Conservation (phyloP, 1,140 invertebrate species). For the Papilio machaon region DNA sequence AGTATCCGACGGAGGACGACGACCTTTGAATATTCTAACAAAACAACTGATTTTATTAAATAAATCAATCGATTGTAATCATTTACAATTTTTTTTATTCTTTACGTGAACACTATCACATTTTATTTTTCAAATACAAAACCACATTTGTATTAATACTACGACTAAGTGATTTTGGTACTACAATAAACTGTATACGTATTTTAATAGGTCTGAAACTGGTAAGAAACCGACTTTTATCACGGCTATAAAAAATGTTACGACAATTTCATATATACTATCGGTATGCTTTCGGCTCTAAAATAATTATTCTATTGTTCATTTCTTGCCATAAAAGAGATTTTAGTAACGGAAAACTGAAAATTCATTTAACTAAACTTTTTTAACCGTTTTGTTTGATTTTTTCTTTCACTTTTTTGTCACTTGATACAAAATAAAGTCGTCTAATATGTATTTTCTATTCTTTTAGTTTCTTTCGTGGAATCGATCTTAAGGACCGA, state of each 20-base stretch:
- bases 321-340: constrained; percentile 50
- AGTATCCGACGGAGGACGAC: constrained; percentile 52
- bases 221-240: constrained; percentile 47
- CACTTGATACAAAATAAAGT: no score
- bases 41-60: constrained; percentile 6
- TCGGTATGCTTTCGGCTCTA: constrained; percentile 49
- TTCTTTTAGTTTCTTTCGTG: no score
- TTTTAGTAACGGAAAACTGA: constrained; percentile 35
- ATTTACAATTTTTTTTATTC: not conserved
- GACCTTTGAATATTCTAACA: constrained; percentile 48
- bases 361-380: constrained; percentile 11
- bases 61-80: not conserved
- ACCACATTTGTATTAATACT: not conserved
- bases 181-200: not conserved
- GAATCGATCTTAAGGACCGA: no score
- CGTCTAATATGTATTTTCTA: no score
- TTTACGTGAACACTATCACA: not conserved
- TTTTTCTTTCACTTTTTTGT: no score
- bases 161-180: constrained; percentile 10
- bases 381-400: not conserved
- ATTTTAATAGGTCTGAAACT: constrained; percentile 11
- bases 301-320: constrained; percentile 57
- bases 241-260: constrained; percentile 59
- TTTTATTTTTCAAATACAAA: not conserved
- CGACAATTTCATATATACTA: constrained; percentile 55